Evolutionary conservation across 2,888 invertebrate species (phyloP).

Genomic region (Zhuqinia jingwanae): DNA sequence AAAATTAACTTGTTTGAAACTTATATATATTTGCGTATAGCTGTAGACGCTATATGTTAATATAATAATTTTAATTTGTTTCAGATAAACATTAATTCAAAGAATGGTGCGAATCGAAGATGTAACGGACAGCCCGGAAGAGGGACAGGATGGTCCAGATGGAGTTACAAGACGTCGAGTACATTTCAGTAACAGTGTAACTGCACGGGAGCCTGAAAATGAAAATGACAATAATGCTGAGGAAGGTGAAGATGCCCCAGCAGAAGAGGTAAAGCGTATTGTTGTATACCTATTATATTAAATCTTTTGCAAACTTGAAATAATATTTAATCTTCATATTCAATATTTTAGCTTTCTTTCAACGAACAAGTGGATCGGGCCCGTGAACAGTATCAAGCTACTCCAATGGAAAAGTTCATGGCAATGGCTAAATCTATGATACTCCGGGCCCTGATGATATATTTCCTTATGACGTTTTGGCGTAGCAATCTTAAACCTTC

Average conservation of each 20-base stretch:
- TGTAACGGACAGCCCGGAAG: constrained; percentile 58
- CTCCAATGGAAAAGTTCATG: constrained; percentile 82
- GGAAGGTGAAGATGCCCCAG: constrained; percentile 45
- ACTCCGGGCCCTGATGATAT: constrained; percentile 93
- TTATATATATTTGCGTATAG: too few species aligned
- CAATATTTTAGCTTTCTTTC: constrained; percentile 74
- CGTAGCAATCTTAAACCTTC: constrained; percentile 81
- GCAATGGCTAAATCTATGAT: constrained; percentile 90
- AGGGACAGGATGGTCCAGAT: neutral
- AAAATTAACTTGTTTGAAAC: too few species aligned
- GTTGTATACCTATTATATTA: too few species aligned
- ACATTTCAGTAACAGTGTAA: constrained; percentile 41
- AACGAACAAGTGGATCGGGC: constrained; percentile 79
- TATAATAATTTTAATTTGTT: too few species aligned
- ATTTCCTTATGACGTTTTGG: constrained; percentile 95
- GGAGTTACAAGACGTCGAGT: constrained; percentile 46
- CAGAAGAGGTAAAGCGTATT: too few species aligned
- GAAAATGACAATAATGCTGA: constrained; percentile 36
- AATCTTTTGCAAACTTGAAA: too few species aligned
- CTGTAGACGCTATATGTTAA: too few species aligned
- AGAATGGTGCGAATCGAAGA: constrained; percentile 73
- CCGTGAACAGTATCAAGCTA: constrained; percentile 83
- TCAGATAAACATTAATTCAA: neutral
- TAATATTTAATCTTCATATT: too few species aligned
- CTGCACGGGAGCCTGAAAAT: constrained; percentile 12